Base-by-base conservation (phyloP, 2,888 invertebrate genomes). In the Frankliniella intonsa region DNA sequence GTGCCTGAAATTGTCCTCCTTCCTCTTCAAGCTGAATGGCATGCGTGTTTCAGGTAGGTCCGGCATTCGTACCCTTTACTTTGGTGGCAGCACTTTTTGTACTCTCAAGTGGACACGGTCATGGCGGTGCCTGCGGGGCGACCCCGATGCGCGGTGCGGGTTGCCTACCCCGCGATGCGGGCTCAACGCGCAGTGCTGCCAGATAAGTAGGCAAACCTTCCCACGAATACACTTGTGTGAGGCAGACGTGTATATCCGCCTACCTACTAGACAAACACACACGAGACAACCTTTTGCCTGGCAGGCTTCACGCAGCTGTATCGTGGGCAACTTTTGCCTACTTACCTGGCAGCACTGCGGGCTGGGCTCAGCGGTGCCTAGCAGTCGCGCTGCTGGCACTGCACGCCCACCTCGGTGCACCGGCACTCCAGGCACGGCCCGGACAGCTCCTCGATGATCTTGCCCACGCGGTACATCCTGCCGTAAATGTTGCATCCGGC, bases 401-500 rank as follows among this genome's bases (percentile, higher is more conserved):
- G 94, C 83, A 97, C 96, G 80, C 96, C 96, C 83, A 93, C 89
- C 87, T 95, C 94, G 76, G 95, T 95, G 88, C 96, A 96, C 88
- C 93, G 93, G 88, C 96, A 96, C 88, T 94, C 94, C 84, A 93
- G 91, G 88, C 96, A 96, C 19, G 93, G 92, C 83, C 92, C 92
- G 10, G 95, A 95, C 83, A 96, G 89, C 89, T 96, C 95, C 1
- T 93, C 91, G 85, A 96, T 95, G 84, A 95, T 93, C 86, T 93
- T 90, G 7, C 94, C 95, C 14, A 96, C 94, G 49, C 94, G 90
- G 87, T 96, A 96, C 94, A 96, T 96, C 84, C 93, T 90, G 10
- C 96, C 96, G 86, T 96, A 96, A 85, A 96, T 96, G 88, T 96
- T 96, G 87, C 96, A 96, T 0, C 96, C 96, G 17, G 95, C 95